Percentiles rank a stretch among this genome's conserved stretches.
Evolutionary conservation across 2,113 vertebrate genomes (phyloP).

Genomic region (Pica pica): DNA sequence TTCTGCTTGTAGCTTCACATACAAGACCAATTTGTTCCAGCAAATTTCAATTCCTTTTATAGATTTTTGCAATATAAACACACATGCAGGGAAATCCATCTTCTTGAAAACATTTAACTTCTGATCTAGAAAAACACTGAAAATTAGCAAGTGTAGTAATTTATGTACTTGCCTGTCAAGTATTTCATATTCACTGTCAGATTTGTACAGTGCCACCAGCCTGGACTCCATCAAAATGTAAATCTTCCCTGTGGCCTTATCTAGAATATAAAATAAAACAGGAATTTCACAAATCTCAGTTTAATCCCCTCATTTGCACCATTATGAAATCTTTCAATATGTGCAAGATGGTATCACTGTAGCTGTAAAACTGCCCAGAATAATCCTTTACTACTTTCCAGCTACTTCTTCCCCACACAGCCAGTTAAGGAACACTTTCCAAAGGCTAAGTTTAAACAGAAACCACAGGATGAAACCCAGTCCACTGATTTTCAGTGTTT

Average conservation of each 20-base stretch:
- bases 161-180: constrained; percentile 84
- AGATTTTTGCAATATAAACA: background rate
- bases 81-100: background rate
- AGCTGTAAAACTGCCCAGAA: background rate
- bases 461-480: background rate
- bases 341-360: background rate
- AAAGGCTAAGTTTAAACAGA: background rate
- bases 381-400: background rate
- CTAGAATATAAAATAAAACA: constrained; percentile 63
- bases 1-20: background rate
- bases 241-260: constrained; percentile 76
- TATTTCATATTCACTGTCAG: constrained; percentile 87
- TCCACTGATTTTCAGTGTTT: background rate
- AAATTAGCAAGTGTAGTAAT: background rate
- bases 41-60: background rate
- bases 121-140: background rate
- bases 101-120: background rate
- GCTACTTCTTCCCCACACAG: background rate
- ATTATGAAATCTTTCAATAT: background rate
- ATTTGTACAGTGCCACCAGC: constrained; percentile 87
- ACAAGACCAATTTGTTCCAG: background rate
- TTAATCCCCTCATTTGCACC: background rate
- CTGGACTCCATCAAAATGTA: constrained; percentile 97
- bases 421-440: background rate
- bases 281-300: background rate